phyloP scores from a whole-genome alignment of 2,888 invertebrate species.

The Parnassius mnemosyne region DNA sequence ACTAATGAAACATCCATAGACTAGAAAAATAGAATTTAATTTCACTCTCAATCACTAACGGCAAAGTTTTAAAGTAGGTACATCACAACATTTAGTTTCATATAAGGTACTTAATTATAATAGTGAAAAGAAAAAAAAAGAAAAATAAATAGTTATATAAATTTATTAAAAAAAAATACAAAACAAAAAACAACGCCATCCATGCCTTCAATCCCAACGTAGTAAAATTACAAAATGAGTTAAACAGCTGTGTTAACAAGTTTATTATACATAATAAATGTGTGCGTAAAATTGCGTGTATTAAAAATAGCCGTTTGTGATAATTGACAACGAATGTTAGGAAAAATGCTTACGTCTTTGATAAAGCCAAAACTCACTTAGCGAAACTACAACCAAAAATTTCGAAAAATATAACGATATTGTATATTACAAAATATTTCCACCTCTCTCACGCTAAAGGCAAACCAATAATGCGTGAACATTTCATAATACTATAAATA shows the following conservation, averaged over 20 bases:
- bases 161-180: slow-evolving; percentile 74
- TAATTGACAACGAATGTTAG: slow-evolving; percentile 6
- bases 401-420: slow-evolving; percentile 57
- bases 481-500: neutral
- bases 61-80: slow-evolving; percentile 39
- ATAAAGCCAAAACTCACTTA: slow-evolving; percentile 14
- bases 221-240: slow-evolving; percentile 58
- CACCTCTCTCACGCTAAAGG: neutral
- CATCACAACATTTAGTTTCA: slow-evolving; percentile 64
- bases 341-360: slow-evolving; percentile 15
- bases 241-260: slow-evolving; percentile 62
- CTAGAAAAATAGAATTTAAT: slow-evolving; percentile 76
- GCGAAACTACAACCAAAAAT: slow-evolving; percentile 47
- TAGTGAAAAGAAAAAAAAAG: slow-evolving; percentile 43
- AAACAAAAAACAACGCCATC: slow-evolving; percentile 57
- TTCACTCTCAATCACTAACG: slow-evolving; percentile 54
- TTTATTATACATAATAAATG: slow-evolving; percentile 47
- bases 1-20: slow-evolving; percentile 47
- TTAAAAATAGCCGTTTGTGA: slow-evolving; percentile 35
- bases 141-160: slow-evolving; percentile 65
- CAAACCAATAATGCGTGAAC: neutral
- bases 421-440: slow-evolving; percentile 15
- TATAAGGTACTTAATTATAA: slow-evolving; percentile 31
- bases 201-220: slow-evolving; percentile 62
- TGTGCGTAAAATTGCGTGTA: slow-evolving; percentile 48